A percentile compares a stretch with the other conserved stretches of the same genome.
Conservation (phyloP, 2,113 vertebrate species). For the Mastomys natalensis region DNA sequence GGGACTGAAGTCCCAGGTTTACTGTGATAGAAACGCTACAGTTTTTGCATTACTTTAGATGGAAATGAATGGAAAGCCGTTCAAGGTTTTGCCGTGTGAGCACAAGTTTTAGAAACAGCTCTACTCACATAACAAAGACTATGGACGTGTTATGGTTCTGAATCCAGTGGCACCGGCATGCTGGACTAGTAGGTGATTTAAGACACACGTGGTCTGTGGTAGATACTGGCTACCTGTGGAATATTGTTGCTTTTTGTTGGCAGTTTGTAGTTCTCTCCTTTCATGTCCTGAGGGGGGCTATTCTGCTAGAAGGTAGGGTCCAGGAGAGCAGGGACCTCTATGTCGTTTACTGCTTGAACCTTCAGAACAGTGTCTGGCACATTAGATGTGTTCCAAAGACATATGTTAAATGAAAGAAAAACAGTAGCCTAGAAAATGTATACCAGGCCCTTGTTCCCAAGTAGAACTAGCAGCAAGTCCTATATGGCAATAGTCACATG, state of each 20-base stretch:
- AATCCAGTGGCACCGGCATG: constrained; percentile 17
- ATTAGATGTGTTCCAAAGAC: neutral
- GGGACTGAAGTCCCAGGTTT: constrained; percentile 27
- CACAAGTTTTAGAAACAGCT: constrained; percentile 47
- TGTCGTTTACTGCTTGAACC: neutral
- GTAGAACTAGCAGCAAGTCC: neutral
- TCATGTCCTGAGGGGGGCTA: neutral
- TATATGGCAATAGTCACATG: neutral
- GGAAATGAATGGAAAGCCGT: constrained; percentile 39
- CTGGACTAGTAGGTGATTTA: neutral
- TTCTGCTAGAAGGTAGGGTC: constrained; percentile 34
- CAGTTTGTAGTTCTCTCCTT: neutral
- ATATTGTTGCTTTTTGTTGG: neutral
- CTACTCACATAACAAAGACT: constrained; percentile 26
- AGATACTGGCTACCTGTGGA: neutral
- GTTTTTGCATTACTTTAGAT: constrained; percentile 33
- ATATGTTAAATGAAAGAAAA: neutral
- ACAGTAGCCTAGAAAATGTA: constrained; percentile 45
- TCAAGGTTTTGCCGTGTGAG: constrained; percentile 47
- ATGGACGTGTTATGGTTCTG: constrained; percentile 11
- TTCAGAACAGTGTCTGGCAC: neutral
- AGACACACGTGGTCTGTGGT: neutral
- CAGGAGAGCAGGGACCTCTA: neutral
- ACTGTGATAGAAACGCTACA: constrained; percentile 28
- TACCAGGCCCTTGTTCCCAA: constrained; percentile 14